Conservation (phyloP, 2,888 invertebrate genomes). For the Calameuta pallipes region DNA sequence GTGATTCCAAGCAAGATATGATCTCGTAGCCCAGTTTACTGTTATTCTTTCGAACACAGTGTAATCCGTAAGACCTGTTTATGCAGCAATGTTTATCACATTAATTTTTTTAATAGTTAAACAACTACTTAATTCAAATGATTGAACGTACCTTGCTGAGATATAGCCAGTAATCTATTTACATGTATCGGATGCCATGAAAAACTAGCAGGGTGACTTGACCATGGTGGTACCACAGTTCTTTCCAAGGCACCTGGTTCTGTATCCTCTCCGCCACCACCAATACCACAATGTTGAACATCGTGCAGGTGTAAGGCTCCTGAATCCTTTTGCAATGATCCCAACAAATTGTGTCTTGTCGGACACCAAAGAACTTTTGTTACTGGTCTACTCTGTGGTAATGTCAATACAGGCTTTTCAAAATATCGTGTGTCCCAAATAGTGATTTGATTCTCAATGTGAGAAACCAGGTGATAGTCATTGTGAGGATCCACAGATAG, state of each 20-base stretch:
- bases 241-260: conserved; percentile 83
- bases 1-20: conserved; percentile 80
- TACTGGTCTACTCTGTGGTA: conserved; percentile 77
- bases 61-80: conserved; percentile 74
- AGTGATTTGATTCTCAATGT: conserved; percentile 81
- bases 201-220: conserved; percentile 72
- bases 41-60: conserved; percentile 86
- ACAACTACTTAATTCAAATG: not conserved
- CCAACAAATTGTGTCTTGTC: conserved; percentile 84
- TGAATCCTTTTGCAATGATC: conserved; percentile 82
- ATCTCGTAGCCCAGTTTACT: conserved; percentile 82
- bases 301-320: conserved; percentile 83
- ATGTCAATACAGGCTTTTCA: conserved; percentile 82
- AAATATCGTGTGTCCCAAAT: conserved; percentile 92
- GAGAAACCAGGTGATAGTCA: conserved; percentile 86
- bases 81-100: conserved; percentile 1
- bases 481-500: conserved; percentile 82
- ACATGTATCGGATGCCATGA: conserved; percentile 90
- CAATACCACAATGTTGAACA: conserved; percentile 76
- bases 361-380: conserved; percentile 90
- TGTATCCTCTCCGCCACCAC: conserved; percentile 77
- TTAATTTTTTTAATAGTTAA: conserved; percentile 4
- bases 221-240: conserved; percentile 68
- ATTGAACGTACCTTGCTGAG: conserved; percentile 50
- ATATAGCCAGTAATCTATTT: conserved; percentile 79